Evolutionary conservation across 2,797 vertebrate species (phyloP).

Genomic region (Enteromius afrohamiltoni): DNA sequence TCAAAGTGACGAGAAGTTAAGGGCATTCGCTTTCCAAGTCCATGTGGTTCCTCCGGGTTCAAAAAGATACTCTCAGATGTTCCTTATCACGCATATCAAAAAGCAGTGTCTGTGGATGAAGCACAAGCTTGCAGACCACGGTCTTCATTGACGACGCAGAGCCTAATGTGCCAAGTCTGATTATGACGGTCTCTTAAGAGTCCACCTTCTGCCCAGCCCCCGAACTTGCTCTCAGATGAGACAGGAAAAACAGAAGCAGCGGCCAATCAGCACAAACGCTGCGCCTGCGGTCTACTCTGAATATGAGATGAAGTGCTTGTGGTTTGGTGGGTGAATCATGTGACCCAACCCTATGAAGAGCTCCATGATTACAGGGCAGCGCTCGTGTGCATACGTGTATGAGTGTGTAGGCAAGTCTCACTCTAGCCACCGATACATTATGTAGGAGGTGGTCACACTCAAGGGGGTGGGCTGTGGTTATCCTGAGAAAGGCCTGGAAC

Average conservation of each 20-base stretch:
- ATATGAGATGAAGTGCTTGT: conserved; percentile 83
- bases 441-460: conserved; percentile 60
- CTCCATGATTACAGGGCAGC: conserved; percentile 83
- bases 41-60: conserved; percentile 2
- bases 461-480: conserved; percentile 64
- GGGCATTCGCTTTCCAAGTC: neutral
- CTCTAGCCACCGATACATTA: conserved; percentile 70
- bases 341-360: conserved; percentile 72
- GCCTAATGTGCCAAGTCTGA: conserved; percentile 52
- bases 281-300: conserved; percentile 61
- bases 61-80: neutral
- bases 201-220: conserved; percentile 68
- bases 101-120: conserved; percentile 23
- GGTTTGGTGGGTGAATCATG: conserved; percentile 77
- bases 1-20: neutral
- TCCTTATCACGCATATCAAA: neutral
- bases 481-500: conserved; percentile 74
- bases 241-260: conserved; percentile 65
- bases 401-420: conserved; percentile 59
- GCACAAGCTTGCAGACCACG: neutral
- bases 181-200: conserved; percentile 69
- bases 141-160: conserved; percentile 17
- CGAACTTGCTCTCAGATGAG: conserved; percentile 56
- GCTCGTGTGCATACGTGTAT: conserved; percentile 41
- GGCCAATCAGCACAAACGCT: conserved; percentile 55